These are phyloP conservation scores for Eidolon helvum DNA, from an alignment of 2,113 vertebrate species.

Conservation along the genomic window DNA sequence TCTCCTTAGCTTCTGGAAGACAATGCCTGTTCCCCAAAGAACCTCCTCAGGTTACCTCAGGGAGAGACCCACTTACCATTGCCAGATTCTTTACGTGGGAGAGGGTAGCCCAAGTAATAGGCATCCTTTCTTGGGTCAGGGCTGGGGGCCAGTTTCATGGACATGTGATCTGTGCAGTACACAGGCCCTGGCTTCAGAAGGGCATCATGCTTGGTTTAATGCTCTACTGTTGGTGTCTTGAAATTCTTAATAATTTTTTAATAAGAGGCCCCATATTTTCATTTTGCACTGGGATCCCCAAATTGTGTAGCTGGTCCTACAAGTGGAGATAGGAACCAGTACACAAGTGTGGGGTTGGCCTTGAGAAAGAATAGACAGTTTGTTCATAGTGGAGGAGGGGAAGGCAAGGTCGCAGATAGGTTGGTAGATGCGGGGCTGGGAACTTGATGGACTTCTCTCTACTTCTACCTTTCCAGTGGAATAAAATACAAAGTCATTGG, in stretches of 20 bases:
- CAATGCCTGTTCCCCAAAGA: constrained; percentile 77
- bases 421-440: not conserved
- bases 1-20: constrained; percentile 54
- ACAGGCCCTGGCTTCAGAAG: not conserved
- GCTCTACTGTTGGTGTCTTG: not conserved
- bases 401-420: not conserved
- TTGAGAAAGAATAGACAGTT: not conserved
- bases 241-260: not conserved
- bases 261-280: not conserved
- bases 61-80: constrained; percentile 34
- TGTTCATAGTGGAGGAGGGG: not conserved
- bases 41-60: constrained; percentile 73
- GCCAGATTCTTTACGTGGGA: not conserved
- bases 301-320: not conserved
- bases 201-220: not conserved
- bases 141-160: not conserved
- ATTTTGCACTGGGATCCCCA: not conserved
- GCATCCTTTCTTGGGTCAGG: not conserved
- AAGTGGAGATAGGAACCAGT: not conserved
- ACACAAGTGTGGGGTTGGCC: not conserved
- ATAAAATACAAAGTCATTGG: not conserved
- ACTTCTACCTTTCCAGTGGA: not conserved
- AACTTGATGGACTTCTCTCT: not conserved
- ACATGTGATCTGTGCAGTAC: not conserved
- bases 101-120: not conserved